Base-by-base conservation (phyloP, 2,113 vertebrate species). In the Syrrhaptes paradoxus region DNA sequence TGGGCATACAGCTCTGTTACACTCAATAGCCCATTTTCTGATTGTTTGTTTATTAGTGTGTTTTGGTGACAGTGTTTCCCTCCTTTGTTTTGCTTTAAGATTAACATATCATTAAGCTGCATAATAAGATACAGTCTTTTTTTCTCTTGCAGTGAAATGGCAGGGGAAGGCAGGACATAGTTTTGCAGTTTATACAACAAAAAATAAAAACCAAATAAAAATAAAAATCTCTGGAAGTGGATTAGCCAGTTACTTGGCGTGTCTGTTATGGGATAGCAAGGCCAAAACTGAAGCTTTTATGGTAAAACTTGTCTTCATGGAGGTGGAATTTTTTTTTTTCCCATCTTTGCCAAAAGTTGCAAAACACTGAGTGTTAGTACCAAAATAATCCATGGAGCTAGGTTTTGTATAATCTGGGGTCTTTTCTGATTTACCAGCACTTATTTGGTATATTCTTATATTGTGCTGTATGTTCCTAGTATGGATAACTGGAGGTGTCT, bases 71-170 rank as follows among this genome's bases (percentile, higher is more conserved):
- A 71, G 38, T 51, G 82, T 62, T 96, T 79, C 54, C 43, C 54
- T 85, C 67, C 54, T 83, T 26, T 87, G 84, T 49, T 91, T 72
- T 72, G 62, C 77, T 87, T 93, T 91, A 71, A 95, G 72, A 91
- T 96, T 82, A 95, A 73, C 89, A 54, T 93, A 66, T 63, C 51
- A 43, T 94, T 87, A 95, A 85, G 82, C 82, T 38, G 63, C 11
- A 4, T 73, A 83, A 67, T 93, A 77, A 62, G 87, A 26, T 45
- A 16, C 15, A 34, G 61, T 8, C 76, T 89, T 83, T 84, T 65
- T 65, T 92, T 88, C 63, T 83, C 4, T 0, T 52, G 73, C 57
- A 41, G 67, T 54, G 81, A 65, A 78, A 72, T 65, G 49, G 49
- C 58, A 85, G 41, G 59, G 78, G 22, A 74, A 80, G 65, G 78